Evolutionary conservation across 2,797 vertebrate genomes (phyloP).

Genomic region (Microhierax caerulescens): DNA sequence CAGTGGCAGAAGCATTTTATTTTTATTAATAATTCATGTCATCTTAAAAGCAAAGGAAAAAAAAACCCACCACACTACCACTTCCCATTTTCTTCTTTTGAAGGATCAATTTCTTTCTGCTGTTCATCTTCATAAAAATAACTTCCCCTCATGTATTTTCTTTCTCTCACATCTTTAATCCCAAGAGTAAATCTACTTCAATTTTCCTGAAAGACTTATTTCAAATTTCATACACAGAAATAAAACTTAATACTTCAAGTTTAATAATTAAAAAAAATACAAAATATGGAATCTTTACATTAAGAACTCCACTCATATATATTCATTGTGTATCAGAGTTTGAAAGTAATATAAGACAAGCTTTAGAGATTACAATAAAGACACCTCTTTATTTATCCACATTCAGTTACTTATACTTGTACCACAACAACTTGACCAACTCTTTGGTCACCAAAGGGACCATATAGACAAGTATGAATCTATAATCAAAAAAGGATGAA

Average conservation of each 20-base stretch:
- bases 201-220: neutral
- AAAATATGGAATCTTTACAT: neutral
- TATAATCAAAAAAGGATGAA: neutral
- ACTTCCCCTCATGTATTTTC: neutral
- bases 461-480: neutral
- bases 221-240: neutral
- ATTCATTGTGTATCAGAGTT: neutral
- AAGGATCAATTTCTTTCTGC: neutral
- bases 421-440: neutral
- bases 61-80: neutral
- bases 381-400: neutral
- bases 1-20: neutral
- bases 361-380: neutral
- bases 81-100: neutral
- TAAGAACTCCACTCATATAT: neutral
- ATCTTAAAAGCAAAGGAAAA: neutral
- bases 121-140: neutral
- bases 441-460: neutral
- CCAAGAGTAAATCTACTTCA: neutral
- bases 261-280: neutral
- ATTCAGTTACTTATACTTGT: neutral
- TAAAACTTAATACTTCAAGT: neutral
- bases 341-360: neutral
- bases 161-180: neutral
- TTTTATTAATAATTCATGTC: neutral